These are phyloP conservation scores for Solenopsis fugax DNA, from an alignment of 1,140 invertebrate species.

Conservation along the genomic window DNA sequence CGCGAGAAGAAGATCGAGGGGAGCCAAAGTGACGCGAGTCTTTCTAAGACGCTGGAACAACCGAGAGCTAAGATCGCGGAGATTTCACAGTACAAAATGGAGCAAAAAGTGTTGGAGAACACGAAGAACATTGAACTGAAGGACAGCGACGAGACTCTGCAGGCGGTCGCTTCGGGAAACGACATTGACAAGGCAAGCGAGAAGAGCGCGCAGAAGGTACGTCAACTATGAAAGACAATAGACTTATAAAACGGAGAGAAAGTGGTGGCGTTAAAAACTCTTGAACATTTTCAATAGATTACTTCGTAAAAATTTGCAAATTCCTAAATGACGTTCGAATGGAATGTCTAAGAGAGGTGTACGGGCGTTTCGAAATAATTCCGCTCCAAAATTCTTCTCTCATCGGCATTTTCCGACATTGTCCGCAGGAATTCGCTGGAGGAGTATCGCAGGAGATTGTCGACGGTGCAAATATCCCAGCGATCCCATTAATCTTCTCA, in stretches of 20 bases:
- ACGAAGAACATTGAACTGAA: slow-evolving; percentile 41
- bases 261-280: neutral
- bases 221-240: neutral
- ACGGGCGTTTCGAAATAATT: neutral
- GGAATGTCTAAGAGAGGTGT: neutral
- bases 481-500: slow-evolving; percentile 30
- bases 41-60: neutral
- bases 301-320: slow-evolving; percentile 15
- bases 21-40: neutral
- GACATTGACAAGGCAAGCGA: neutral
- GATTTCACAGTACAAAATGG: too few species aligned
- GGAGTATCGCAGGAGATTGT: slow-evolving; percentile 5
- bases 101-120: neutral
- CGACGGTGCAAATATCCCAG: neutral
- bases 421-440: slow-evolving; percentile 38
- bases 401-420: neutral
- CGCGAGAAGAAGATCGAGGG: neutral
- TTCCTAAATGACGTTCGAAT: neutral
- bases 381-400: neutral
- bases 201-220: slow-evolving; percentile 10
- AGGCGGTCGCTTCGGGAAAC: slow-evolving; percentile 14
- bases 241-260: neutral
- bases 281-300: neutral
- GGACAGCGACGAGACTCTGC: slow-evolving; percentile 33
- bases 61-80: neutral